Conservation (phyloP, 2,888 invertebrate genomes). For the Athalia rosae region DNA sequence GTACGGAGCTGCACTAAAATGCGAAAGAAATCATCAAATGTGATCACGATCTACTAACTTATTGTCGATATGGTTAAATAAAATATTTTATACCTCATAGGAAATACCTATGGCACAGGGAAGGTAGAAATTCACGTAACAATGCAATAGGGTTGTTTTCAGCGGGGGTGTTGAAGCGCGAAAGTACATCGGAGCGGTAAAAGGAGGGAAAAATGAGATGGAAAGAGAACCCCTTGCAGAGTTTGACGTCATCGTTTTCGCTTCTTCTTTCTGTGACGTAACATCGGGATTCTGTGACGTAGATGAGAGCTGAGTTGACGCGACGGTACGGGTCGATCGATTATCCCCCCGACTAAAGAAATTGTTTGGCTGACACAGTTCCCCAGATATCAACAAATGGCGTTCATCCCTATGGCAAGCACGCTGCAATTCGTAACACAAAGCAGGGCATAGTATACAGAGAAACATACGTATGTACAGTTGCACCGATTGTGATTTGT, state of each 20-base stretch:
- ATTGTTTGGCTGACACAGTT: constrained; percentile 35
- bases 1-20: background rate
- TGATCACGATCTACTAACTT: no score
- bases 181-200: background rate
- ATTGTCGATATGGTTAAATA: no score
- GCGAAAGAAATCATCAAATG: background rate
- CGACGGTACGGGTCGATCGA: background rate
- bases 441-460: background rate
- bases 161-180: constrained; percentile 6
- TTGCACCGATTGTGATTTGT: no score
- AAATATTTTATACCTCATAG: no score
- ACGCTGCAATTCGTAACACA: background rate
- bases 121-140: background rate
- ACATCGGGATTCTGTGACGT: background rate
- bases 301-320: constrained; percentile 1
- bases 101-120: no score
- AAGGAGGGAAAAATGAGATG: background rate
- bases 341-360: constrained; percentile 24
- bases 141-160: constrained; percentile 16
- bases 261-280: constrained; percentile 25
- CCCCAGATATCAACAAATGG: constrained; percentile 29
- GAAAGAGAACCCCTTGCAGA: background rate
- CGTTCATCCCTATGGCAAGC: background rate
- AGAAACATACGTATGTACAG: background rate
- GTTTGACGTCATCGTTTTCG: constrained; percentile 33